phyloP scores from a whole-genome alignment of 2,797 vertebrate species.

The Crenuchus spilurus region DNA sequence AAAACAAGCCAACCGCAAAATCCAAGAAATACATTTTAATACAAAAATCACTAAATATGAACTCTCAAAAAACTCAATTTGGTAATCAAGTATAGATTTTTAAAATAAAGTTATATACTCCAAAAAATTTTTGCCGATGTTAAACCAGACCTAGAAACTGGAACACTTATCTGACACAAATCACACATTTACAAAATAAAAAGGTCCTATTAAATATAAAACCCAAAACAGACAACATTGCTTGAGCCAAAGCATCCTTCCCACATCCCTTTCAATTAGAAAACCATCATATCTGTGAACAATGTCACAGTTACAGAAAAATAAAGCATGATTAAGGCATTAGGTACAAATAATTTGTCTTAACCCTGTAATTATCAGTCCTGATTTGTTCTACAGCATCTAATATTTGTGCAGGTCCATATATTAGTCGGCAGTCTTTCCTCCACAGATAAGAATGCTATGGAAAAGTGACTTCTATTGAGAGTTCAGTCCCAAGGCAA shows the following conservation, averaged over 20 bases:
- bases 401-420: background rate
- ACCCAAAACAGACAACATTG: background rate
- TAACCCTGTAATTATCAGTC: background rate
- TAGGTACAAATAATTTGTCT: background rate
- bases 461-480: background rate
- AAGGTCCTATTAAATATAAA: slow-evolving; percentile 21
- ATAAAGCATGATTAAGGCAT: slow-evolving; percentile 15
- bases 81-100: slow-evolving; percentile 26
- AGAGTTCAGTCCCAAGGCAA: slow-evolving; percentile 8
- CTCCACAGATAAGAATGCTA: background rate
- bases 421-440: background rate
- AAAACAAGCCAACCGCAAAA: background rate
- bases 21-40: slow-evolving; percentile 42
- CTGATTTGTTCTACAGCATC: background rate
- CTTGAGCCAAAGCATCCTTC: background rate
- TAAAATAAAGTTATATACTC: slow-evolving; percentile 22
- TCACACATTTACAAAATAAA: slow-evolving; percentile 26
- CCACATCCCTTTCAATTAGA: background rate
- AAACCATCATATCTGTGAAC: background rate
- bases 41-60: slow-evolving; percentile 21
- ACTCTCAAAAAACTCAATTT: slow-evolving; percentile 14
- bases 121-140: background rate
- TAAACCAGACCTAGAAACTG: background rate
- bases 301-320: slow-evolving; percentile 29
- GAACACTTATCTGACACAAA: background rate